phyloP scores from a whole-genome alignment of 2,888 invertebrate species.

The Esperia sulphurella region DNA sequence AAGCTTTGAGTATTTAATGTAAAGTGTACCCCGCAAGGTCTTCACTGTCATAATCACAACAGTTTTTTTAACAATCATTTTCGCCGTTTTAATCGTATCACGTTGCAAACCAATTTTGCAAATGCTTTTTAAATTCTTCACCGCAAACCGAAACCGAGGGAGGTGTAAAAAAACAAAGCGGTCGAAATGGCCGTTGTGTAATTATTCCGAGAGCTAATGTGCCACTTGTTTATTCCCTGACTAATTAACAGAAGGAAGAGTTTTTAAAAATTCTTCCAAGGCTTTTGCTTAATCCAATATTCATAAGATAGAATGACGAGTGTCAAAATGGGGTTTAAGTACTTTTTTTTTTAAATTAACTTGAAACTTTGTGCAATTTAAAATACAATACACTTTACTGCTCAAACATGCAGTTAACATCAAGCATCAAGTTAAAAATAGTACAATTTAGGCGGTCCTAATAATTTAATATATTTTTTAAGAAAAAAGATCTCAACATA shows the following conservation, averaged over 20 bases:
- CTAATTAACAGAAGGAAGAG: constrained; percentile 74
- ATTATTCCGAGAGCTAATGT: constrained; percentile 76
- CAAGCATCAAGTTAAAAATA: too few species aligned
- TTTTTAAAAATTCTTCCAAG: constrained; percentile 60
- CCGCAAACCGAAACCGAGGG: constrained; percentile 54
- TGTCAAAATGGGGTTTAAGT: constrained; percentile 29
- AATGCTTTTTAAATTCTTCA: constrained; percentile 72
- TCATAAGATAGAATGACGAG: constrained; percentile 54
- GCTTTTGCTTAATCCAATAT: constrained; percentile 67
- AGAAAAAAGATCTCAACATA: too few species aligned
- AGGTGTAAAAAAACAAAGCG: constrained; percentile 46
- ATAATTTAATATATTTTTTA: too few species aligned
- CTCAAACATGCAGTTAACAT: too few species aligned
- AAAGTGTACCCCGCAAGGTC: not conserved
- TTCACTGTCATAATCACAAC: not conserved
- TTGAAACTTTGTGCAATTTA: too few species aligned
- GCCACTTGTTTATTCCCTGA: constrained; percentile 75
- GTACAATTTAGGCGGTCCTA: too few species aligned
- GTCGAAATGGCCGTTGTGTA: constrained; percentile 52
- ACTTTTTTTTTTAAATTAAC: too few species aligned
- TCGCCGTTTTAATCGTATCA: constrained; percentile 40
- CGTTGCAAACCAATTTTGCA: constrained; percentile 62
- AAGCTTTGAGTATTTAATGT: not conserved
- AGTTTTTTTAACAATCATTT: not conserved
- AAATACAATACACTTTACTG: too few species aligned